These are phyloP conservation scores for Paracanthobrama guichenoti DNA, from an alignment of 2,113 vertebrate species.

Conservation along the genomic window DNA sequence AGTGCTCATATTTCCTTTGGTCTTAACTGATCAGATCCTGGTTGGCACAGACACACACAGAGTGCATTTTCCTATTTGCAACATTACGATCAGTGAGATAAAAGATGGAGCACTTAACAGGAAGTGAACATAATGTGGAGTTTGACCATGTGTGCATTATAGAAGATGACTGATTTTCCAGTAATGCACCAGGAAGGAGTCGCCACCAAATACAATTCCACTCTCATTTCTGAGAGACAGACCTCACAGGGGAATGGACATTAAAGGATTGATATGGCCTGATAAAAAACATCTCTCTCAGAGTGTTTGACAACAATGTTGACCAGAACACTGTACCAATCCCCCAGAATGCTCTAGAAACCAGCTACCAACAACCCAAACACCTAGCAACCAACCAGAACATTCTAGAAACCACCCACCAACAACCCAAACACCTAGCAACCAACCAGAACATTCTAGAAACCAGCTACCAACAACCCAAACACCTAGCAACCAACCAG, in stretches of 20 bases:
- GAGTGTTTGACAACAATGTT: no score
- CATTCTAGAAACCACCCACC: no score
- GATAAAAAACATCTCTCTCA: neutral
- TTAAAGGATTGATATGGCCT: neutral
- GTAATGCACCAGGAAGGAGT: slow-evolving; percentile 38
- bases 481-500: neutral
- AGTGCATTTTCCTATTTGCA: neutral
- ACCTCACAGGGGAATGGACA: neutral
- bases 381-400: neutral
- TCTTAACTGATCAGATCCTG: neutral
- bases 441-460: neutral
- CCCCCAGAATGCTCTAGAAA: neutral
- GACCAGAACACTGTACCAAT: neutral
- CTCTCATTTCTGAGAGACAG: neutral
- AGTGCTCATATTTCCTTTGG: neutral
- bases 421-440: neutral
- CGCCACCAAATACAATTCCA: slow-evolving; percentile 31
- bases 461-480: neutral
- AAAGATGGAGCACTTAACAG: neutral
- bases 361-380: neutral
- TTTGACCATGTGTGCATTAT: slow-evolving; percentile 32
- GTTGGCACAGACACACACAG: neutral
- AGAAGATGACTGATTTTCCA: slow-evolving; percentile 25
- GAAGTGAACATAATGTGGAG: slow-evolving; percentile 18
- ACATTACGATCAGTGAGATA: neutral